These are phyloP conservation scores for Anhinga anhinga DNA, from an alignment of 2,113 vertebrate genomes.

Conservation along the genomic window DNA sequence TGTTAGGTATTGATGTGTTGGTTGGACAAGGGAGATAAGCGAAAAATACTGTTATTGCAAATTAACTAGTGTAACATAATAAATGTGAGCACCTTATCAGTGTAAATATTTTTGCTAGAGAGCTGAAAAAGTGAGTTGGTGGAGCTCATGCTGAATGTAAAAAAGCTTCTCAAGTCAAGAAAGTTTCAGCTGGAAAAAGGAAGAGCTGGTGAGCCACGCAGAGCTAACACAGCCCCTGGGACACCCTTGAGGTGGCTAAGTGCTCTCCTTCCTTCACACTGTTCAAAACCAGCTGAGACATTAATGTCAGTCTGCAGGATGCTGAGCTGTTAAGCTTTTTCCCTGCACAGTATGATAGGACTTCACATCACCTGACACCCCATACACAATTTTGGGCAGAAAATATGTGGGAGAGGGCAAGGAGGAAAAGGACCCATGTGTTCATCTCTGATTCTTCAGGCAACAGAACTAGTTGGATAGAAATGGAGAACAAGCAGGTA, in stretches of 20 bases:
- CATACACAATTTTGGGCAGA: neutral
- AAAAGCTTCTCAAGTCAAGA: neutral
- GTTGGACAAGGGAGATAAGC: neutral
- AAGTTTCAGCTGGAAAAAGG: neutral
- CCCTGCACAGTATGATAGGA: fast-evolving
- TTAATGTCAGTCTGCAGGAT: neutral
- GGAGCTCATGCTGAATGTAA: neutral
- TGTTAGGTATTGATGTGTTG: neutral
- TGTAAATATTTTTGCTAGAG: neutral
- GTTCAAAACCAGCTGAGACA: neutral
- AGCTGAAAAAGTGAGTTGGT: neutral
- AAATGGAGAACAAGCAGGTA: neutral
- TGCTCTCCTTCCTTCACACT: neutral
- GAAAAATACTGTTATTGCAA: neutral
- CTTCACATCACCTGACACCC: neutral
- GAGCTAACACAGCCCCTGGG: neutral
- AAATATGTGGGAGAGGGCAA: neutral
- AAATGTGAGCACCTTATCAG: neutral
- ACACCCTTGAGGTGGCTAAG: too few relatives aligned
- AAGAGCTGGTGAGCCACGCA: fast-evolving
- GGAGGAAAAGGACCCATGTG: neutral
- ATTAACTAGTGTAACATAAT: neutral
- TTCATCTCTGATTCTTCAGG: neutral
- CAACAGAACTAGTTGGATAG: neutral
- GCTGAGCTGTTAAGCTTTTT: neutral